phyloP scores from a whole-genome alignment of 1,140 invertebrate species.

The Caenorhabditis elegans region WBcel235 BX284602.5:4939001-4939500 shows the following conservation, averaged over 20 bases:
- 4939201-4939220: constrained; percentile 35
- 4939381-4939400: no score
- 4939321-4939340: no score
- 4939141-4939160: constrained; percentile 50
- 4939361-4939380: no score
- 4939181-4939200: constrained; percentile 53
- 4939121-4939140: constrained; percentile 46
- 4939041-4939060: constrained; percentile 52
- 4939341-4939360: no score
- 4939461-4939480: no score
- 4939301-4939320: no score
- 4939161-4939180: constrained; percentile 52
- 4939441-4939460: no score
- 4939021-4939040: constrained; percentile 46
- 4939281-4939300: no score
- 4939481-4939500: no score
- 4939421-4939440: no score
- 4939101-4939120: neutral
- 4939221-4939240: neutral
- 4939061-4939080: neutral
- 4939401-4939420: no score
- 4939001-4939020: constrained; percentile 52
- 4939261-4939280: neutral
- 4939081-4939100: constrained; percentile 24
- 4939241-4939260: neutral